Evolutionary conservation across 2,113 vertebrate species (phyloP), one percentile per base, ranked within the genome.

Genomic region (Corvus moneduloides): DNA sequence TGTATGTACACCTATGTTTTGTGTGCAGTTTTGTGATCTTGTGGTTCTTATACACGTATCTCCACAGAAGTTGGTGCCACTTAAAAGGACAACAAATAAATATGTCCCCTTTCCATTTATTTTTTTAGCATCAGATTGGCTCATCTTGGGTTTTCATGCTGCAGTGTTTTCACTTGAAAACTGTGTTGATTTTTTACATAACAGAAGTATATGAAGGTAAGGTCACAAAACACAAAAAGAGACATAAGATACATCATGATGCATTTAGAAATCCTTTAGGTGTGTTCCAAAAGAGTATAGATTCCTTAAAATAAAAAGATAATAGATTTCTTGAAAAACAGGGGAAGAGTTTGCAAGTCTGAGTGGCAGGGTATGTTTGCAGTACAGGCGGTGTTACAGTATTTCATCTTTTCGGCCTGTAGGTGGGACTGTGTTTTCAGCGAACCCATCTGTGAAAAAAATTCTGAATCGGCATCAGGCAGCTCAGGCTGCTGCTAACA

Each of bases 401-500:
- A 80, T 96, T 97, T 97, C 62, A 94, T 94, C 87, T 90, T 95
- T 97, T 96, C 95, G 92, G 39, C 97, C 98, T 98, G 97, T 98
- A 98, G 98, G 94, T 97, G 98, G 98, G 91, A 97, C 98, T 98
- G 73, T 97, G 95, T 94, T 98, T 98, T 97, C 97, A 98, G 95
- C 10, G 30, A 97, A 98, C 68, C 58, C 81, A n/a, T n/a, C 41
- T 78, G 61, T 61, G 78, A 97, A 94, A 72, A 52, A 69, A 81
- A 80, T 69, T 74, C 81, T 86, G 63, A 55, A 64, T 77, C 51
- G 66, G 43, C 20, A 18, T 41, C 46, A 75, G n/a, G 72, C 85
- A 84, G 75, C 41, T 67, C 23, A 49, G 48, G 14, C 69, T 77
- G n/a, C 67, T 94, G 52, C 91, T 68, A 87, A n/a, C 3, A 22